Evolutionary conservation across 2,797 vertebrate genomes (phyloP).

Genomic region (Tenualosa thibaudeaui): DNA sequence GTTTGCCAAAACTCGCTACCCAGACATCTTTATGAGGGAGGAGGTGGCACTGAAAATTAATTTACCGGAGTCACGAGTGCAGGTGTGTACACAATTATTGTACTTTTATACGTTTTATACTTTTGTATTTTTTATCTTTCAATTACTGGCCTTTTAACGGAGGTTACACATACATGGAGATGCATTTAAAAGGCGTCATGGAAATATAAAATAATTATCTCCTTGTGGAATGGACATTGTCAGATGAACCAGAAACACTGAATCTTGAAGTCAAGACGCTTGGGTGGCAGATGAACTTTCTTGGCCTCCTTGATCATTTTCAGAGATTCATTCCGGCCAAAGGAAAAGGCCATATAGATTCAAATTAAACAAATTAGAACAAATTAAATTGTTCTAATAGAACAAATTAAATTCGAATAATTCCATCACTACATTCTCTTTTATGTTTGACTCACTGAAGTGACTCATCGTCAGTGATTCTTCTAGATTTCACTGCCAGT

Average conservation of each 20-base stretch:
- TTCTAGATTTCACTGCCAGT: not conserved
- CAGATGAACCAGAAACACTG: too few species aligned
- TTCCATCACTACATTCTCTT: not conserved
- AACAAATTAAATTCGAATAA: too few species aligned
- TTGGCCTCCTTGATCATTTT: not conserved
- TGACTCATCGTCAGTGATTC: not conserved
- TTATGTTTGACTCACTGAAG: not conserved
- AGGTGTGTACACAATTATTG: slow-evolving; percentile 73
- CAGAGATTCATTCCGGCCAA: not conserved
- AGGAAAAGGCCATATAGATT: too few species aligned
- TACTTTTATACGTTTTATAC: not conserved
- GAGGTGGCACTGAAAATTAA: slow-evolving; percentile 95
- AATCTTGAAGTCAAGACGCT: not conserved
- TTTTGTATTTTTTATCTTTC: too few species aligned
- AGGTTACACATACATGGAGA: not conserved
- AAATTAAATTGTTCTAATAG: too few species aligned
- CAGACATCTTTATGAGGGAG: slow-evolving; percentile 92
- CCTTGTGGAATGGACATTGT: too few species aligned
- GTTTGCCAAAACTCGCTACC: slow-evolving; percentile 89
- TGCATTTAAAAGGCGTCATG: not conserved
- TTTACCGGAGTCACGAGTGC: slow-evolving; percentile 91
- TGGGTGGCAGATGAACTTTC: not conserved
- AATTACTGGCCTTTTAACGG: not conserved
- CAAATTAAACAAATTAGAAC: too few species aligned
- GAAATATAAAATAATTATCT: not conserved